A percentile compares a stretch with the other conserved stretches of the same genome.
Evolutionary conservation across 2,113 vertebrate species (phyloP).

Genomic region (Cichladusa arquata): DNA sequence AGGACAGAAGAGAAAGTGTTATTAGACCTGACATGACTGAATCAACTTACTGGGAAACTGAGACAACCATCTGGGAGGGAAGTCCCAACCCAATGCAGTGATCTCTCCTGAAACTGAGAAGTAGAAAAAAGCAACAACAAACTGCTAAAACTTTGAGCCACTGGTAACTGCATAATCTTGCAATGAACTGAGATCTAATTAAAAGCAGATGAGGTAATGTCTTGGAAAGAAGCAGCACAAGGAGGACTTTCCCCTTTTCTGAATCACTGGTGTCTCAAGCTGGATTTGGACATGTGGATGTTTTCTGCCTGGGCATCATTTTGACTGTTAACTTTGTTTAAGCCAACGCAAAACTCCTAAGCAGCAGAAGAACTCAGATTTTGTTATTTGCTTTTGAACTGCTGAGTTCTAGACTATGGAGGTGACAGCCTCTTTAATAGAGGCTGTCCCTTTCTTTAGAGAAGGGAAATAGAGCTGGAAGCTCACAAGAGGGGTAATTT

Average conservation of each 20-base stretch:
- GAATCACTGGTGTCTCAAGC: neutral
- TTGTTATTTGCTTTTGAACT: neutral
- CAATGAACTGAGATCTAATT: neutral
- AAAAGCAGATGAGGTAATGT: neutral
- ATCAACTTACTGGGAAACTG: neutral
- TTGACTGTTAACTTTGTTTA: neutral
- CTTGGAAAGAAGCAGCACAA: neutral
- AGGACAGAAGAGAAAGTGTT: conserved; percentile 40
- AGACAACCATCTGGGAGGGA: conserved; percentile 15
- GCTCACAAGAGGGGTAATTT: neutral
- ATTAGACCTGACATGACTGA: neutral
- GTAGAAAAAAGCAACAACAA: neutral
- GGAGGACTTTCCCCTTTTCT: neutral
- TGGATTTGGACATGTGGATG: neutral
- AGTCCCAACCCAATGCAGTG: neutral
- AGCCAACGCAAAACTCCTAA: neutral
- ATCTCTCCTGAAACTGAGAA: conserved; percentile 5
- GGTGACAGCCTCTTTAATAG: neutral
- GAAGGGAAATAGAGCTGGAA: neutral
- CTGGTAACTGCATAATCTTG: neutral
- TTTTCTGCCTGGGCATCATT: neutral
- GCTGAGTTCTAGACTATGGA: neutral
- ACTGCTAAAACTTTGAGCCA: neutral
- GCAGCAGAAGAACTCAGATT: neutral
- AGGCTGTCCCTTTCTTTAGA: neutral